Conservation (phyloP, 2,888 invertebrate genomes). For the Uropetala carovei region DNA sequence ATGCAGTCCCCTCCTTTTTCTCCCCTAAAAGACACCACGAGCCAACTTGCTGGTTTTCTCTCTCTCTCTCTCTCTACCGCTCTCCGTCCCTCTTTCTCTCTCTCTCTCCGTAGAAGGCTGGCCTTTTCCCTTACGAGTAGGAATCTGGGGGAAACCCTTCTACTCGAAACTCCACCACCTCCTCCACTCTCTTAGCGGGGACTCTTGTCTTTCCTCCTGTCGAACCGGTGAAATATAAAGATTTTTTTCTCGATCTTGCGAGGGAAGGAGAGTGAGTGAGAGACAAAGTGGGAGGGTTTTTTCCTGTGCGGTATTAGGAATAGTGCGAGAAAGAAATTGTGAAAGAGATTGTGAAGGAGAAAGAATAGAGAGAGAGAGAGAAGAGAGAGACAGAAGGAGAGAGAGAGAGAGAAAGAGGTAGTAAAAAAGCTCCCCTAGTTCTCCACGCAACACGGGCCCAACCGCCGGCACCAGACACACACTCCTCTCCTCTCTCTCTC, state of each 20-base stretch:
- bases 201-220: not conserved
- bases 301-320: not conserved
- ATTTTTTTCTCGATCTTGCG: not conserved
- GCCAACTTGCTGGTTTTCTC: not conserved
- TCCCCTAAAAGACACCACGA: not conserved
- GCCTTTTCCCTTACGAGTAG: not conserved
- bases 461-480: slow-evolving; percentile 35
- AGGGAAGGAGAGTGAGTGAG: slow-evolving; percentile 73
- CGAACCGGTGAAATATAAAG: not conserved
- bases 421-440: not conserved
- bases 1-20: not conserved
- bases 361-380: slow-evolving; percentile 33
- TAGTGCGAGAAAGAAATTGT: not conserved
- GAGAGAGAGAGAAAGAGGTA: slow-evolving; percentile 19
- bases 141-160: not conserved
- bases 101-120: not conserved
- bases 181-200: not conserved
- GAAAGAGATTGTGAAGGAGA: not conserved
- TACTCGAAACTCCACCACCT: not conserved
- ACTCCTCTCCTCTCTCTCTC: not conserved
- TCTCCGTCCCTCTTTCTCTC: not conserved
- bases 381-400: slow-evolving; percentile 5
- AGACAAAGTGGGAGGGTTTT: not conserved
- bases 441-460: not conserved
- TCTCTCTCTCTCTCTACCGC: not conserved